Conservation (phyloP, 1,140 invertebrate genomes). For the Myzus persicae region DNA sequence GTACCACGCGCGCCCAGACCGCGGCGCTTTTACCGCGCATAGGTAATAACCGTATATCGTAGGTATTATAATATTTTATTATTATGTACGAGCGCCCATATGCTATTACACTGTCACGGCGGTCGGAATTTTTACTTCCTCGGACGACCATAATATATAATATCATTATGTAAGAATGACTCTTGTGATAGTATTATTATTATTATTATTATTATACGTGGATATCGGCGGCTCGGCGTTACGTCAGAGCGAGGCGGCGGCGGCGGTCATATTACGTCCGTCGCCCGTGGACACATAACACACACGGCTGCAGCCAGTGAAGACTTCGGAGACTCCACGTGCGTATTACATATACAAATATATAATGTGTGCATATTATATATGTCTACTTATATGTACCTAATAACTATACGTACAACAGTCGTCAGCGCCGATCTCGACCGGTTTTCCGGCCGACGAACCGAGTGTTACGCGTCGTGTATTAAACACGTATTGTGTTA, state of each 20-base stretch:
- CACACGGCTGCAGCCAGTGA: neutral
- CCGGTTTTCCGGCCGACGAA: neutral
- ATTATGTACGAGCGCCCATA: neutral
- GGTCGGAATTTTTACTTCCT: constrained; percentile 30
- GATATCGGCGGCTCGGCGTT: neutral
- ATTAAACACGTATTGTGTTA: neutral
- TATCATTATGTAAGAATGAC: neutral
- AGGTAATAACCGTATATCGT: too few species aligned
- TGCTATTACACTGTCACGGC: neutral
- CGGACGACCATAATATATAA: neutral
- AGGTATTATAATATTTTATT: too few species aligned
- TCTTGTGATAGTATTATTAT: neutral
- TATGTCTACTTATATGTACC: neutral
- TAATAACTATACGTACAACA: neutral
- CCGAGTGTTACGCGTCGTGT: neutral
- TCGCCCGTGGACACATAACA: neutral
- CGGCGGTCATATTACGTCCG: neutral
- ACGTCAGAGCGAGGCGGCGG: neutral
- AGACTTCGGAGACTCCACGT: neutral
- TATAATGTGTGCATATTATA: neutral
- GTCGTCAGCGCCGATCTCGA: neutral
- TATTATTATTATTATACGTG: neutral
- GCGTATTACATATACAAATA: too few species aligned
- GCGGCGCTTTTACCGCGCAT: neutral
- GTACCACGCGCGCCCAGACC: neutral